phyloP scores from a whole-genome alignment of 2,888 invertebrate genomes.

The Acanthosepion pharaonis region DNA sequence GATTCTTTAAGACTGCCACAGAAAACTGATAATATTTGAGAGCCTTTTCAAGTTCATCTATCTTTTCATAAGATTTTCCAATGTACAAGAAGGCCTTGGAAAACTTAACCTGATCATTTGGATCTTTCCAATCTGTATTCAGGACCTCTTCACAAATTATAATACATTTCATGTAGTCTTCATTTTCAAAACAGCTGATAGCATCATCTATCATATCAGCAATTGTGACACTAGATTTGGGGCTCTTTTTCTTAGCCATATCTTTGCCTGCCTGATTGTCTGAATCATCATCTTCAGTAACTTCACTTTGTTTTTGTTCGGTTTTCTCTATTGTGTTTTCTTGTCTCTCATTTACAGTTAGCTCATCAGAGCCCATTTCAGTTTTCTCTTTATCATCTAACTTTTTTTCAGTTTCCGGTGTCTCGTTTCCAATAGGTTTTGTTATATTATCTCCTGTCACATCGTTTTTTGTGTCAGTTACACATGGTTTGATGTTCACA shows the following conservation, averaged over 20 bases:
- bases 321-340: background rate
- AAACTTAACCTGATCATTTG: background rate
- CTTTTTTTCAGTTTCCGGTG: background rate
- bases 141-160: background rate
- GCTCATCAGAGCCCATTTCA: background rate
- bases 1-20: background rate
- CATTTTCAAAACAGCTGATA: background rate
- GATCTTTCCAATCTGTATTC: background rate
- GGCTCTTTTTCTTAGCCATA: background rate
- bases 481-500: background rate
- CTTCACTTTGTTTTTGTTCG: background rate
- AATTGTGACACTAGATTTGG: background rate
- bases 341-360: background rate
- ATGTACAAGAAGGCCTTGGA: background rate
- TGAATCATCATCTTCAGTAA: background rate
- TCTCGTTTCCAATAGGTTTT: background rate
- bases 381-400: background rate
- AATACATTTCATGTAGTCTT: slow-evolving; percentile 33
- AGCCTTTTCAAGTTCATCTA: slow-evolving; percentile 22
- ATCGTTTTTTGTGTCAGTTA: background rate
- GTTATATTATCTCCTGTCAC: background rate
- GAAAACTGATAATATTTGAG: slow-evolving; percentile 35
- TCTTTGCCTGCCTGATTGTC: background rate
- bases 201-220: background rate
- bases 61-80: slow-evolving; percentile 39